These are phyloP conservation scores for Sympetrum striolatum DNA, from an alignment of 2,888 invertebrate genomes.

Conservation along the genomic window DNA sequence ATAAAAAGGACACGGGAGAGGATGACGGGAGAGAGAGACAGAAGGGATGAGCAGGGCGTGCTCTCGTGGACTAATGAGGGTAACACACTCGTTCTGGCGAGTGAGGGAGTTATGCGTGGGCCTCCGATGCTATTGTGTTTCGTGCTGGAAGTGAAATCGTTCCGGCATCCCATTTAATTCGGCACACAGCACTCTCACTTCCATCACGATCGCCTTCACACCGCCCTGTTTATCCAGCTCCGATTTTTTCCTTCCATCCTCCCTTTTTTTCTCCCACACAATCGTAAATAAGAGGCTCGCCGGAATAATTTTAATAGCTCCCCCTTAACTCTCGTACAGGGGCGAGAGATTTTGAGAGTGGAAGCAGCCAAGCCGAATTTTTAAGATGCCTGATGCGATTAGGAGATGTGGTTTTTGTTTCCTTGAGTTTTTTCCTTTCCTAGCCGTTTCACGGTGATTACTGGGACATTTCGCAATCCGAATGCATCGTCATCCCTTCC, in stretches of 20 bases:
- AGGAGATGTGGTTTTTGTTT: neutral
- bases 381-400: neutral
- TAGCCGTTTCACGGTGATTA: neutral
- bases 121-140: constrained; percentile 31
- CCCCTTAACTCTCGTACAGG: neutral
- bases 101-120: neutral
- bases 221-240: neutral
- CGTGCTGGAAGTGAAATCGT: constrained; percentile 20
- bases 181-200: constrained; percentile 4
- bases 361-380: neutral
- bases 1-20: neutral
- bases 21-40: neutral
- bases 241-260: neutral
- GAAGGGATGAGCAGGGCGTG: neutral
- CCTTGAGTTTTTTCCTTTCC: neutral
- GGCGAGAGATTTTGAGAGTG: neutral
- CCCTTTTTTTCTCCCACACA: neutral
- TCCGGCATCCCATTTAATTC: constrained; percentile 19
- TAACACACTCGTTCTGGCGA: neutral
- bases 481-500: neutral
- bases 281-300: neutral
- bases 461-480: neutral
- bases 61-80: constrained; percentile 12
- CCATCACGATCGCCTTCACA: neutral
- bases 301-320: neutral